Percentiles rank a stretch among this genome's conserved stretches.
Evolutionary conservation across 2,797 vertebrate genomes (phyloP).

Genomic region (Vespertilio murinus): DNA sequence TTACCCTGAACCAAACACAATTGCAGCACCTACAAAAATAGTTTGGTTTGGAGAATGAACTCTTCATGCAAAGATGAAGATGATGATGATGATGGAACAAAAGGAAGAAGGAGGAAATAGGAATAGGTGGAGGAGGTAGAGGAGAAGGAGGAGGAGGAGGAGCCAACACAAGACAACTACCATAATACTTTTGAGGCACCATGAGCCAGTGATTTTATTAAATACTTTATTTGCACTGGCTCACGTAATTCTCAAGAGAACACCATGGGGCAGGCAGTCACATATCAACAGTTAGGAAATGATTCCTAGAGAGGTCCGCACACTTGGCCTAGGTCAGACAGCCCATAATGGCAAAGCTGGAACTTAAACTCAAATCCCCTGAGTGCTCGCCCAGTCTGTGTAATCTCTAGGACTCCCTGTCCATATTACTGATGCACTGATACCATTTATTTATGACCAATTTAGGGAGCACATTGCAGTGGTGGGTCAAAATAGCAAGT

Average conservation of each 20-base stretch:
- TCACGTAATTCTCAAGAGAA: not conserved
- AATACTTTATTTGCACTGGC: not conserved
- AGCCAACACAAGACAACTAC: not conserved
- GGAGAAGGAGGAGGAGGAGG: fast-evolving
- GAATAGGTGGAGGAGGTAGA: no score
- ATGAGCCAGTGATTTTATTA: not conserved
- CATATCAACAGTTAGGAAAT: not conserved
- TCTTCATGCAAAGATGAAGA: not conserved
- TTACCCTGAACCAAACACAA: not conserved
- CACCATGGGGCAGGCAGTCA: not conserved
- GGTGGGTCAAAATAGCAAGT: not conserved
- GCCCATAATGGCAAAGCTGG: not conserved
- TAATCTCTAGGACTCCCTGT: not conserved
- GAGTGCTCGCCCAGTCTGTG: not conserved
- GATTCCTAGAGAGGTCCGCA: not conserved
- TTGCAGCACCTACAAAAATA: not conserved
- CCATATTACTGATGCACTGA: not conserved
- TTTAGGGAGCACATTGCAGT: not conserved
- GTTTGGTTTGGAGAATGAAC: not conserved
- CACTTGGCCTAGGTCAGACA: not conserved
- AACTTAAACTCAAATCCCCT: not conserved
- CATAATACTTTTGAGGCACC: not conserved
- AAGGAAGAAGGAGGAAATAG: not conserved
- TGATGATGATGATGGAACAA: not conserved
- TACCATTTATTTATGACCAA: not conserved